Evolutionary conservation across 2,888 invertebrate species (phyloP), one percentile per base, ranked within the genome.

Genomic region (Apamea sordens): DNA sequence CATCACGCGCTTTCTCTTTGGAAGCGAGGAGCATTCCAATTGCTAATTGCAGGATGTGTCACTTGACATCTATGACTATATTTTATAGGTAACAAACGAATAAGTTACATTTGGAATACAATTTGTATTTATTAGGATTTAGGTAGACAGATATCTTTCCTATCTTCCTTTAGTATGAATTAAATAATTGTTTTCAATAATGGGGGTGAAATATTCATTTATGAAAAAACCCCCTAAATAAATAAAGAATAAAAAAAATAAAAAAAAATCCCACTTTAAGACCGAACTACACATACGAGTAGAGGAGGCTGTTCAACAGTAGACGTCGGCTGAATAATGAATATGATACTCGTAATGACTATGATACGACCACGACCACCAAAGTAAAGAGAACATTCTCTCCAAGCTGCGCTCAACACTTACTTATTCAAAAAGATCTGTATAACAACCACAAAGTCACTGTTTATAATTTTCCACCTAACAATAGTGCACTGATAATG

Each of bases 401-500:
- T 36, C 5, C 18, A 73, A 73, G n/a, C 69, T 36, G 13, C 24
- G 36, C 63, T 21, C 11, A 47, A n/a, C n/a, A 18, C 41, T 5
- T 2, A 6, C 8, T 21, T 44, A 65, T 53, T 36, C 13, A 78
- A 73, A 76, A 63, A 63, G 4, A 50, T 53, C 21, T 11, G 11
- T 41, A 28, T 32, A 32, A 50, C 24, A 63, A 61, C 21, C 13
- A 59, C 59, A 64, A 53, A 63, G 21, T 84, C 41, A 69, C 50
- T 50, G 64, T 44, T 53, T 24, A 78, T 78, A 84, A 78, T 64
- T 41, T 68, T 47, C 32, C 36, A 79, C 32, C 63, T 44, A 80
- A 79, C 83, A 88, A 79, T 81, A 83, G 74, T 71, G 77, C 73
- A 83, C 81, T 78, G 77, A 77, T 86, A 90, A 86, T 88, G 76